Conservation (phyloP, 2,113 vertebrate genomes). For the Eurystomus gularis region DNA sequence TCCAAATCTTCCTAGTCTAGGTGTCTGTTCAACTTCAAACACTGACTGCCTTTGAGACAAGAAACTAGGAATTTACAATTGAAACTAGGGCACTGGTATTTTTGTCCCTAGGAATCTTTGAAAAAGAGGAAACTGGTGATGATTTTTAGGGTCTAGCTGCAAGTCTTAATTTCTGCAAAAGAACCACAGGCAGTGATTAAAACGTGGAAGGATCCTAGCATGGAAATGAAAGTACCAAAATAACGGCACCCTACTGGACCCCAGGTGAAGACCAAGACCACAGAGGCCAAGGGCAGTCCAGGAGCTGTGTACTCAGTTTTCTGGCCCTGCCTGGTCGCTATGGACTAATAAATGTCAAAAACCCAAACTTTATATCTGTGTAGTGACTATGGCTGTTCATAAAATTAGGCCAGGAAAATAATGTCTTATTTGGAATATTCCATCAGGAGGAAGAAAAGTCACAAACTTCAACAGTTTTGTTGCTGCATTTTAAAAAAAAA, state of each 20-base stretch:
- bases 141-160: background rate
- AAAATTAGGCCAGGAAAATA: background rate
- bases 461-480: background rate
- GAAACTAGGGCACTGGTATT: background rate
- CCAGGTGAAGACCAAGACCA: background rate
- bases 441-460: background rate
- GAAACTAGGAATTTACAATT: background rate
- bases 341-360: background rate
- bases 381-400: background rate
- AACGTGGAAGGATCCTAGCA: background rate
- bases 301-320: accelerated
- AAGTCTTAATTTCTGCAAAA: background rate
- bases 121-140: background rate
- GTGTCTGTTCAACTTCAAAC: background rate
- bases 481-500: background rate
- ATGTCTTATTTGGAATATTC: background rate
- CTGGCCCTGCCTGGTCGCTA: background rate
- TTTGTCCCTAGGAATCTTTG: background rate
- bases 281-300: background rate
- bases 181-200: background rate
- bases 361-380: background rate
- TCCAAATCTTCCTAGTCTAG: background rate
- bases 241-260: background rate
- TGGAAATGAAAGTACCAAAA: background rate
- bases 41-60: background rate